Evolutionary conservation across 2,888 invertebrate genomes (phyloP).

Genomic region (Salticus scenicus): DNA sequence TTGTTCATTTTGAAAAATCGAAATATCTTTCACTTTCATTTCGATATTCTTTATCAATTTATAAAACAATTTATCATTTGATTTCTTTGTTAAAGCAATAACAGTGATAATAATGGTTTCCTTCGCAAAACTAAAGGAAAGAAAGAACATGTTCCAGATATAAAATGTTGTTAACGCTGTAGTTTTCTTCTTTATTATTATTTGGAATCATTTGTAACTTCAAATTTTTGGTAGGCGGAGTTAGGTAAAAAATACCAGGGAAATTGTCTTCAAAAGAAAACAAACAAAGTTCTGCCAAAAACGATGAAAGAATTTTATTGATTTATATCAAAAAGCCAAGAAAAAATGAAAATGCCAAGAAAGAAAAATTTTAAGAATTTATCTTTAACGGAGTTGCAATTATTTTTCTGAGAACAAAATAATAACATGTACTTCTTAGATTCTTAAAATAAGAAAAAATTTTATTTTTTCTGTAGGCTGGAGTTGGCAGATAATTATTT

Average conservation of each 20-base stretch:
- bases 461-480: not conserved
- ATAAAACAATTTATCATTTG: not conserved
- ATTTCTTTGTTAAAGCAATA: not conserved
- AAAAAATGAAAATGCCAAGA: not conserved
- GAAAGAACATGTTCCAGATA: not conserved
- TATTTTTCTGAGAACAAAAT: not conserved
- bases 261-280: not conserved
- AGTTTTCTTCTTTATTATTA: not conserved
- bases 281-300: not conserved
- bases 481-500: constrained; percentile 2
- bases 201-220: not conserved
- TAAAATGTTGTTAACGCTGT: not conserved
- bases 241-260: not conserved
- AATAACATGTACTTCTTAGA: not conserved
- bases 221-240: not conserved
- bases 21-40: not conserved
- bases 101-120: not conserved
- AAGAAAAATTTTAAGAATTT: not conserved
- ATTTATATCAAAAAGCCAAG: not conserved
- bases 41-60: not conserved
- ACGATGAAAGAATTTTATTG: not conserved
- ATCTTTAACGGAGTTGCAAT: not conserved
- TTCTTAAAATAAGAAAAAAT: not conserved
- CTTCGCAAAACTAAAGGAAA: not conserved
- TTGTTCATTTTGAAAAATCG: no score